A percentile compares a stretch with the other conserved stretches of the same genome.
phyloP scores from a whole-genome alignment of 2,797 vertebrate species.

The Tapera naevia region DNA sequence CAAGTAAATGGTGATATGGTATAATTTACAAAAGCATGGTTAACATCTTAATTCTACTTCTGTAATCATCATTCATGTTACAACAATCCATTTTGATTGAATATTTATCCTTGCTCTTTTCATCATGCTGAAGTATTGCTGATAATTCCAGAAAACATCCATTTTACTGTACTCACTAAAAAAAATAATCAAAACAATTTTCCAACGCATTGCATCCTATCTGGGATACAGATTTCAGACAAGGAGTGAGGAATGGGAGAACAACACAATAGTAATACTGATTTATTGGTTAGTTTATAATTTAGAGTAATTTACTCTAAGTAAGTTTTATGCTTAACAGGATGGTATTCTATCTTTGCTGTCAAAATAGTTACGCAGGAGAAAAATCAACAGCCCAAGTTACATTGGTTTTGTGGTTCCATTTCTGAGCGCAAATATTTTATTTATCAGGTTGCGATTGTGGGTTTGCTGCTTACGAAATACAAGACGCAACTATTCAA shows the following conservation, averaged over 20 bases:
- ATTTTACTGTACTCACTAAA: background rate
- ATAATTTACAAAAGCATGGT: background rate
- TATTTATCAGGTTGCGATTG: background rate
- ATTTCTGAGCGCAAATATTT: conserved; percentile 6
- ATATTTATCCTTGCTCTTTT: background rate
- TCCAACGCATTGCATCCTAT: background rate
- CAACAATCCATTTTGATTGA: background rate
- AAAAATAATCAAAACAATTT: background rate
- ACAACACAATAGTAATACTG: background rate
- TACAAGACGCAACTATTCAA: background rate
- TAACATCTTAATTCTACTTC: background rate
- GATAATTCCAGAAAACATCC: background rate
- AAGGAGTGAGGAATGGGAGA: background rate
- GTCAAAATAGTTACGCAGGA: background rate
- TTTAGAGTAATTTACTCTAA: background rate
- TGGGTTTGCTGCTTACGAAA: background rate
- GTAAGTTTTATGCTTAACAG: background rate
- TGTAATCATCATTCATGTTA: background rate
- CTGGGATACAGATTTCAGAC: background rate
- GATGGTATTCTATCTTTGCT: background rate
- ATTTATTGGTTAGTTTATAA: background rate
- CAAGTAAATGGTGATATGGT: background rate
- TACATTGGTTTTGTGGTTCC: background rate
- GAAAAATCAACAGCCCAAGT: background rate
- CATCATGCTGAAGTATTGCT: background rate